Conservation (phyloP, 2,888 invertebrate species). For the Clunio marinus region DNA sequence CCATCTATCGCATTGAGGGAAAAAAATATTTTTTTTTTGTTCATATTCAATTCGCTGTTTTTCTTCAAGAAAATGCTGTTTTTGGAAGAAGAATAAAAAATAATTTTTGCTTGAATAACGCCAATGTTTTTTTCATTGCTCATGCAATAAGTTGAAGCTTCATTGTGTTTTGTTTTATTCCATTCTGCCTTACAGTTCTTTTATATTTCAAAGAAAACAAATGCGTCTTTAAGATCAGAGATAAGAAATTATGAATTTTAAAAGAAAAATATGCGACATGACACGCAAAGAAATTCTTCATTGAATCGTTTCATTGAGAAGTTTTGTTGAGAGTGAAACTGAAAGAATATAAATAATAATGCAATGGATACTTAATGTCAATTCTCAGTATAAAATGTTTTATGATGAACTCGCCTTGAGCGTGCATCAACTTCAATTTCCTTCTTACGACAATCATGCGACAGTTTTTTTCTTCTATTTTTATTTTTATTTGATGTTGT, state of each 20-base stretch:
- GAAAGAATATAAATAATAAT: too few species aligned
- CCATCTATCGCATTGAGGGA: constrained; percentile 8
- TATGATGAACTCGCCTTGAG: too few species aligned
- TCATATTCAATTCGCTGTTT: constrained; percentile 8
- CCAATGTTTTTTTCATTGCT: constrained; percentile 5
- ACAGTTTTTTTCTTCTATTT: background rate
- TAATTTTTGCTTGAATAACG: constrained; percentile 27
- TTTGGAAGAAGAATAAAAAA: constrained; percentile 28
- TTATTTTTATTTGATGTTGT: background rate
- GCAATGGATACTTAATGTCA: too few species aligned
- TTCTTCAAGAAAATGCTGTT: constrained; percentile 1
- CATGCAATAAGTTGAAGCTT: constrained; percentile 8
- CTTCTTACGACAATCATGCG: background rate
- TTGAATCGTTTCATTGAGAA: too few species aligned
- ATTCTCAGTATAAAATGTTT: too few species aligned
- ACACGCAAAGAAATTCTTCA: background rate
- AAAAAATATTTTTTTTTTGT: constrained; percentile 13
- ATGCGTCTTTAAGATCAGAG: background rate
- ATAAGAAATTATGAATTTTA: background rate
- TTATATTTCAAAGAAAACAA: background rate
- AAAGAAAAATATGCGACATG: background rate
- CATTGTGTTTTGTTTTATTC: background rate
- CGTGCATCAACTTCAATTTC: too few species aligned
- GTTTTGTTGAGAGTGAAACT: too few species aligned
- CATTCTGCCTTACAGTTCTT: background rate